phyloP scores from a whole-genome alignment of 2,888 invertebrate genomes.

The Plagodis pulveraria region DNA sequence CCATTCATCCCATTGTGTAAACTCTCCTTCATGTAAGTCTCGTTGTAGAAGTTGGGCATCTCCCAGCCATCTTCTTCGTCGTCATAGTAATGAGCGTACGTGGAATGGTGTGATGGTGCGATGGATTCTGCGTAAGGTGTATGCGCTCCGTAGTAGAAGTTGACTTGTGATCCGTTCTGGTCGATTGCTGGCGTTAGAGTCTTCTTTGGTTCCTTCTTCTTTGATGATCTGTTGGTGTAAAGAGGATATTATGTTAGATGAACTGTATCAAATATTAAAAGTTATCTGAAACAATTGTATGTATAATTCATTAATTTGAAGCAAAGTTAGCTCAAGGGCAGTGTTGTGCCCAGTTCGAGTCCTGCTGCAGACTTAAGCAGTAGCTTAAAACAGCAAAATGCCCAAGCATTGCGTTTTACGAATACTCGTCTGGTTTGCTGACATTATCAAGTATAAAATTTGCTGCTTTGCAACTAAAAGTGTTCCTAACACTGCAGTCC shows the following conservation, averaged over 20 bases:
- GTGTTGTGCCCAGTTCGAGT: too few species aligned
- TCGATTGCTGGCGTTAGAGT: constrained; percentile 94
- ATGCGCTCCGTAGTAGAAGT: constrained; percentile 98
- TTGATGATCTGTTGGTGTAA: constrained; percentile 86
- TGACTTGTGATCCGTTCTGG: constrained; percentile 96
- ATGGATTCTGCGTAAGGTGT: constrained; percentile 98
- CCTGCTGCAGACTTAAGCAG: too few species aligned
- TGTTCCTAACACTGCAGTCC: too few species aligned
- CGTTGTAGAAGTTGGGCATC: constrained; percentile 98
- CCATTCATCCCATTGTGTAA: constrained; percentile 93
- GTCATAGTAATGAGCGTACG: constrained; percentile 97
- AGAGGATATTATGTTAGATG: not conserved
- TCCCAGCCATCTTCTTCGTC: constrained; percentile 99
- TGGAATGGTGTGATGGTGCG: constrained; percentile 97
- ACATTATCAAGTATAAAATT: too few species aligned
- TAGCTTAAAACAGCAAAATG: too few species aligned
- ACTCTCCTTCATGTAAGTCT: constrained; percentile 97
- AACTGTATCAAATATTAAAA: too few species aligned
- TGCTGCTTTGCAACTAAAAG: too few species aligned
- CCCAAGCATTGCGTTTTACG: too few species aligned
- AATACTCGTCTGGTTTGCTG: too few species aligned
- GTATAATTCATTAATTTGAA: too few species aligned
- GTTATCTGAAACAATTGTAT: too few species aligned
- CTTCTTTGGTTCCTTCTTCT: constrained; percentile 96
- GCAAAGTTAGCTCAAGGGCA: too few species aligned